Base-by-base conservation (phyloP, 2,113 vertebrate genomes). In the Gobio gobio region DNA sequence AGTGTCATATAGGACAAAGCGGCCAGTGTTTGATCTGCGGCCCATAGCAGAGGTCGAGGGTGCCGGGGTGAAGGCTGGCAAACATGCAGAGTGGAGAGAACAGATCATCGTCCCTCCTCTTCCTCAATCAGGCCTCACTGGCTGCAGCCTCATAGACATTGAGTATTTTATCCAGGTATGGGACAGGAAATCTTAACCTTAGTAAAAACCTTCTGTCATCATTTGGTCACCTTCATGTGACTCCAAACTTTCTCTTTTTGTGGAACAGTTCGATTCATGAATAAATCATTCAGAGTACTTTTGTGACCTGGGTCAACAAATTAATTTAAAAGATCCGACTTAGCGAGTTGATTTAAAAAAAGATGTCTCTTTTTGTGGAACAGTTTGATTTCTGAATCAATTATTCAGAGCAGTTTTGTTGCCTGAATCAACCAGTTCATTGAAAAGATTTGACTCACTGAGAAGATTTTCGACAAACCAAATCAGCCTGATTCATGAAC, bases 1-100 rank as follows among this genome's bases (percentile, higher is more conserved):
- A 94, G 97, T 99, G 77, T 97, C 96, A 40, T 99, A 99, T 40
- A 97, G 95, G 90, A 95, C 96, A 87, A 97, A 97, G 90, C 95
- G 97, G 79, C 95, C 95, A 87, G 91, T 98, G 89, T 96, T 95
- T 0, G 98, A 99, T 84, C 91, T 99, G 89, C 94, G 98, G 90
- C 97, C 97, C 89, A 96, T 99, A 0, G 98, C 97, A 0, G 98
- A 99, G 88, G 97, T 99, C 86, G 97, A 99, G 88, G 97, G 98
- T 3, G 96, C 96, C 0, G 95, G 95, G 0, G 97, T 98, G 81
- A 98, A 98, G 88, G 97, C 96, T 12, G 98, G 98, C 90, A 96
- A 97, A 80, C 96, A 94, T 0, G 97, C 97, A 0, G 96, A 98
- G 68, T 99, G 98, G 98, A 95, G 89, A 72, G 97, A 99, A 90